These are phyloP conservation scores for Anhinga anhinga DNA, from an alignment of 2,113 vertebrate genomes.

Conservation along the genomic window DNA sequence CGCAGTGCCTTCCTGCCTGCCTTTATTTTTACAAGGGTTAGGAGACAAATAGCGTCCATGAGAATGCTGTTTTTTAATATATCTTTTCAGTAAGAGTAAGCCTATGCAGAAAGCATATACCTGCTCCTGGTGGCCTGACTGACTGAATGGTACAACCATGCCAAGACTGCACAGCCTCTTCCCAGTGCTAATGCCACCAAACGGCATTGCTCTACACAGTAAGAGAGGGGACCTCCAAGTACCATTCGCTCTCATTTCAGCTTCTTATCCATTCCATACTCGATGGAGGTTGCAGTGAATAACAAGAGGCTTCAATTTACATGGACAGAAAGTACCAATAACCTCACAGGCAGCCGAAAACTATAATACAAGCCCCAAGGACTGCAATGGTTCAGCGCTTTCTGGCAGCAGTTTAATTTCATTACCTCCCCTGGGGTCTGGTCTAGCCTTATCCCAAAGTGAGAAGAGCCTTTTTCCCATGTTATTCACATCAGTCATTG, in stretches of 20 bases:
- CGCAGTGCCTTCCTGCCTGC: not conserved
- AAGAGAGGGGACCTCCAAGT: too few species aligned
- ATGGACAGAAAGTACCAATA: not conserved
- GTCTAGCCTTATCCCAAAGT: not conserved
- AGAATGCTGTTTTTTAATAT: not conserved
- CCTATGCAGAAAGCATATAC: not conserved
- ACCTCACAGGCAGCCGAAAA: not conserved
- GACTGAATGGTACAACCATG: not conserved
- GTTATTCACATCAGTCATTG: not conserved
- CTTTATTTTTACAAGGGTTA: not conserved
- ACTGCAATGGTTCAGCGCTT: not conserved
- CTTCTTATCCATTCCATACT: not conserved
- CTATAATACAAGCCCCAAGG: not conserved
- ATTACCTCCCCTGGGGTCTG: not conserved
- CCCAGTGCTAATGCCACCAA: not conserved
- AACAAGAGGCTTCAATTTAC: not conserved
- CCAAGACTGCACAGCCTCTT: not conserved
- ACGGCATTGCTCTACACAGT: not conserved
- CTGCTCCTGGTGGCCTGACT: not conserved
- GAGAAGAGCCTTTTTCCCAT: not conserved
- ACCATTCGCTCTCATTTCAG: rapidly evolving
- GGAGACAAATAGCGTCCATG: not conserved
- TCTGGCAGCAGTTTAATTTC: not conserved
- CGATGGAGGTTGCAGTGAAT: not conserved
- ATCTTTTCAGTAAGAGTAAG: not conserved